Evolutionary conservation across 2,113 vertebrate species (phyloP).

Genomic region (Melozone crissalis): DNA sequence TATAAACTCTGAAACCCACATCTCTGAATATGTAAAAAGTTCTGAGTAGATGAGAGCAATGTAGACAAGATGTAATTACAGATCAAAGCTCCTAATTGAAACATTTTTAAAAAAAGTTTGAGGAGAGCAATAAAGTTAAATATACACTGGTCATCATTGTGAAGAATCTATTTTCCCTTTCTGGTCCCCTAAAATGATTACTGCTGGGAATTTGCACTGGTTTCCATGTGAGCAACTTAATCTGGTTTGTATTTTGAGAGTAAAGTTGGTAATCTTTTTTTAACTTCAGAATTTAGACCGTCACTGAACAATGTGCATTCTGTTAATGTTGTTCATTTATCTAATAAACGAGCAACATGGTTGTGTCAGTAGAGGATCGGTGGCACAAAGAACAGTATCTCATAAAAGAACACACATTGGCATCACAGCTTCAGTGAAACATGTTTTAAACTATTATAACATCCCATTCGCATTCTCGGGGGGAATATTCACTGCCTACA

Average conservation of each 20-base stretch:
- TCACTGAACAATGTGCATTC: background rate
- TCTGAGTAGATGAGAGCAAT: background rate
- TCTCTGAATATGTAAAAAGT: background rate
- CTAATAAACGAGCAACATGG: slow-evolving; percentile 32
- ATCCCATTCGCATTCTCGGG: background rate
- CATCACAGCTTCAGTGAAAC: background rate
- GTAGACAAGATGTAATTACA: background rate
- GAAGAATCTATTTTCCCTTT: slow-evolving; percentile 14
- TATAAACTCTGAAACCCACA: background rate
- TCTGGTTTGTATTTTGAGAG: slow-evolving; percentile 16
- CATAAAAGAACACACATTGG: background rate
- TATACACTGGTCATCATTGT: background rate
- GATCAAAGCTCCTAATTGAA: background rate
- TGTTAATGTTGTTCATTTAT: slow-evolving; percentile 22
- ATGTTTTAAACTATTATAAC: slow-evolving; percentile 11
- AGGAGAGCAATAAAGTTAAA: background rate
- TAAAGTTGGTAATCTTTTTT: background rate
- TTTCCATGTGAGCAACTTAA: slow-evolving; percentile 47
- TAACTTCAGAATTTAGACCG: slow-evolving; percentile 4
- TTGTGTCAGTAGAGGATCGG: background rate
- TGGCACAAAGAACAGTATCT: background rate
- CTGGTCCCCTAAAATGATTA: background rate
- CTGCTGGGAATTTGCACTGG: background rate
- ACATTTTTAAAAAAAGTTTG: background rate
- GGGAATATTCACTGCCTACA: background rate